A percentile compares a stretch with the other conserved stretches of the same genome.
phyloP scores from a whole-genome alignment of 2,113 vertebrate genomes.

The Heptranchias perlo region DNA sequence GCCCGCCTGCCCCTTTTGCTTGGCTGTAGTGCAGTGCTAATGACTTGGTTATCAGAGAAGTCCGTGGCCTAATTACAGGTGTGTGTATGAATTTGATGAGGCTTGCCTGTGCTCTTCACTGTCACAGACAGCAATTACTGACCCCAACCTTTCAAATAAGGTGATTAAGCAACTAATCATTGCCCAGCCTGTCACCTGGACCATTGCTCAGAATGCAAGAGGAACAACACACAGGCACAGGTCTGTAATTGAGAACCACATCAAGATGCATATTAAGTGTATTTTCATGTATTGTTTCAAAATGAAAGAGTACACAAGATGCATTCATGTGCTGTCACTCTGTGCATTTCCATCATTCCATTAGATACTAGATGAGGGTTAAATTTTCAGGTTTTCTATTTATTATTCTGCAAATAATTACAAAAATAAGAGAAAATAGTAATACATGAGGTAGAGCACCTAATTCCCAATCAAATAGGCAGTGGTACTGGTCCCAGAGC shows the following conservation, averaged over 20 bases:
- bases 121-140: not conserved
- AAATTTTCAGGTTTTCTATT: not conserved
- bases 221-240: not conserved
- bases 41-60: not conserved
- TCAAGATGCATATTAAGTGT: not conserved
- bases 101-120: not conserved
- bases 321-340: not conserved
- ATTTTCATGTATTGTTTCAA: not conserved
- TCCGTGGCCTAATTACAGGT: conserved; percentile 1
- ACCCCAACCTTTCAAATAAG: not conserved
- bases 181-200: not conserved
- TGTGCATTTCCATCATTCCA: not conserved
- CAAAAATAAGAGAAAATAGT: not conserved
- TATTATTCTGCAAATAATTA: not conserved
- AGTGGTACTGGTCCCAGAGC: not conserved
- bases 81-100: not conserved
- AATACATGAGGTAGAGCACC: not conserved
- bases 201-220: not conserved
- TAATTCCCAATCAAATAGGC: not conserved
- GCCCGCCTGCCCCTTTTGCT: not conserved
- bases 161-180: conserved; percentile 17
- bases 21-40: not conserved
- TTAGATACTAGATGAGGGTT: not conserved
- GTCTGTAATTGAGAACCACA: not conserved
- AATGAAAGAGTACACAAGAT: not conserved